A percentile compares a stretch with the other conserved stretches of the same genome.
These are phyloP conservation scores for Clinocottus analis DNA, from an alignment of 2,113 vertebrate species.

Conservation along the genomic window DNA sequence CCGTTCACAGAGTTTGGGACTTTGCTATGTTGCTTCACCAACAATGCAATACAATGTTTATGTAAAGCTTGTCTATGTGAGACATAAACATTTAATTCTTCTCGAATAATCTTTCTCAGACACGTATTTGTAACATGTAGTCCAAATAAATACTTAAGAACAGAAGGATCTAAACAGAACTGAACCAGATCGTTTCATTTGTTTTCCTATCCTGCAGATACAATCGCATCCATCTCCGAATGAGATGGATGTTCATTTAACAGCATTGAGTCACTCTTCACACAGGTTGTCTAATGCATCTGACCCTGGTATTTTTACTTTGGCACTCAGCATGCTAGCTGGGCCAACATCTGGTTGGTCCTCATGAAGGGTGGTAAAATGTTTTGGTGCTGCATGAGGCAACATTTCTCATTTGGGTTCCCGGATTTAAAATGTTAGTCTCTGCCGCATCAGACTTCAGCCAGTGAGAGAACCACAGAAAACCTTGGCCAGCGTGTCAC, in stretches of 20 bases:
- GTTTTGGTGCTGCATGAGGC: conserved; percentile 8
- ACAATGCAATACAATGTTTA: conserved; percentile 30
- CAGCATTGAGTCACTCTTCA: conserved; percentile 19
- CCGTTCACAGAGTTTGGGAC: neutral
- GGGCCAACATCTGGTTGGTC: conserved; percentile 16
- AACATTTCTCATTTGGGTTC: conserved; percentile 18
- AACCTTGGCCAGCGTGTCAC: conserved; percentile 19
- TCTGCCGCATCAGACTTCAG: conserved; percentile 22
- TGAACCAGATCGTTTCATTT: conserved; percentile 15
- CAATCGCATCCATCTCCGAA: conserved; percentile 34
- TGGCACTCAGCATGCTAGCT: conserved; percentile 4
- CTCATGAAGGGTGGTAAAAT: conserved; percentile 21
- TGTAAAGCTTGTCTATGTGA: conserved; percentile 29
- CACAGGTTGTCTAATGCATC: neutral
- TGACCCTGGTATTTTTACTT: conserved; percentile 4
- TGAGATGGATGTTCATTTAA: conserved; percentile 4
- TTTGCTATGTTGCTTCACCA: conserved; percentile 21
- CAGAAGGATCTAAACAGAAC: conserved; percentile 18
- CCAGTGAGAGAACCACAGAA: neutral
- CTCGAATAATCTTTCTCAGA: conserved; percentile 20
- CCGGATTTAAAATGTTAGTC: conserved; percentile 30
- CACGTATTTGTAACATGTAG: neutral
- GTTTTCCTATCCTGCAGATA: conserved; percentile 31
- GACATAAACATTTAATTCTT: conserved; percentile 48
- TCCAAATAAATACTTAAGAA: conserved; percentile 36